Conservation (phyloP, 1,140 invertebrate genomes). For the Drosophila repletoides region DNA sequence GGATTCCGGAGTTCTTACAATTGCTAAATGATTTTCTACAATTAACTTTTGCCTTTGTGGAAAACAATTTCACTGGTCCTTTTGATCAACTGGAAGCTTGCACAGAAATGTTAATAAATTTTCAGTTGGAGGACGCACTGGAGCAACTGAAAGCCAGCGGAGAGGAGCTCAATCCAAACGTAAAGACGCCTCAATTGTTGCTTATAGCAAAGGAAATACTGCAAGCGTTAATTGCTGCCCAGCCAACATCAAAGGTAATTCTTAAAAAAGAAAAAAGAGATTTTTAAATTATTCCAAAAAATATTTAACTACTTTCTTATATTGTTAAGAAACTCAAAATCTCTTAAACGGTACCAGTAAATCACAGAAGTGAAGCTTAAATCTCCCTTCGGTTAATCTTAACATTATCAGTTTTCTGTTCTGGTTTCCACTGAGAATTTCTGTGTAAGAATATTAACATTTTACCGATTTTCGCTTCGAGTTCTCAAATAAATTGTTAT, state of each 20-base stretch:
- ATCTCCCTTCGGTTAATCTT: too few species aligned
- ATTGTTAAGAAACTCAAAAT: too few species aligned
- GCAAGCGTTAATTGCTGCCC: slow-evolving; percentile 81
- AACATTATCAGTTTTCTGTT: too few species aligned
- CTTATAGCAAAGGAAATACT: slow-evolving; percentile 87
- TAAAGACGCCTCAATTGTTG: slow-evolving; percentile 86
- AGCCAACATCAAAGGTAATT: slow-evolving; percentile 73
- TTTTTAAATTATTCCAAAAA: too few species aligned
- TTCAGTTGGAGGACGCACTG: slow-evolving; percentile 16
- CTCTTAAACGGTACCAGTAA: too few species aligned
- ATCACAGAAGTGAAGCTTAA: too few species aligned
- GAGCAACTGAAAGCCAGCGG: slow-evolving; percentile 83
- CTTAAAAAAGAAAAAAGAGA: too few species aligned
- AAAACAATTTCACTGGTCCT: slow-evolving; percentile 92
- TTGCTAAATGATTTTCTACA: slow-evolving; percentile 42
- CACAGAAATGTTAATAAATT: slow-evolving; percentile 29
- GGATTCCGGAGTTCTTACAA: background rate
- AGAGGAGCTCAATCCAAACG: slow-evolving; percentile 87
- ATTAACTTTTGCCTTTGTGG: slow-evolving; percentile 88
- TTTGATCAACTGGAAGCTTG: slow-evolving; percentile 67
- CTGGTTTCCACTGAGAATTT: too few species aligned
- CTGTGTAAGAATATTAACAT: too few species aligned
- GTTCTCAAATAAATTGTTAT: too few species aligned
- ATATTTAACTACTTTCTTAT: too few species aligned
- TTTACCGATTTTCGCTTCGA: too few species aligned